Base-by-base conservation (phyloP, 2,797 vertebrate genomes). In the Benthosema pterotum region DNA sequence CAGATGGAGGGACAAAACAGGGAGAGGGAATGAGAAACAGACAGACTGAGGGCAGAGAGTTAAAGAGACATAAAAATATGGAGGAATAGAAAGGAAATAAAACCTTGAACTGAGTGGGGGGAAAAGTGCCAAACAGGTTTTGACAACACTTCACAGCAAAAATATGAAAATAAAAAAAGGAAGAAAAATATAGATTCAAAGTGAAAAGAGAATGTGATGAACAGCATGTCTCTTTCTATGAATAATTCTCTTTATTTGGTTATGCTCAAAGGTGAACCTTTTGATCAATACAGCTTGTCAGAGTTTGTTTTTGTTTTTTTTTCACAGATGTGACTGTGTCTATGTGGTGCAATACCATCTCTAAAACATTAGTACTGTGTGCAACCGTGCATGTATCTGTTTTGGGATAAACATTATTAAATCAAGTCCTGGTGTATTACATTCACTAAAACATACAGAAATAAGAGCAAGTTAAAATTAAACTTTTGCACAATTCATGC, bases 191-290 rank as follows among this genome's bases (percentile, higher is more conserved):
- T 15, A 71, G 63, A 32, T 68, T 75, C 61, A 14, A 51, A 80
- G 75, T 68, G 11, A 46, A 46, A 38, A 49, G 64, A 69, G 84
- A 65, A 69, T 67, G 81, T 71, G 16, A 57, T 38, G 63, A 67
- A 72, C 73, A 13, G 63, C 42, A 72, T 83, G 84, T 81, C 85
- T 86, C 78, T 83, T 75, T 80, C 71, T 78, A 88, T 90, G 75
- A 90, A 90, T 90, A 87, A 90, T 90, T 90, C 87, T 66, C 84
- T 90, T 85, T 88, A 90, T 85, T 87, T 86, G 80, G 83, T 83
- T 75, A 82, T 75, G 79, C 80, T 60, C 84, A 80, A 85, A 83
- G 71, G 78, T 68, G 52, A 43, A 50, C 66, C 80, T 83, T 89
- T 87, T 87, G 85, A 88, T 87, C 85, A 83, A 42, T 63, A 32